Conservation (phyloP, 2,113 vertebrate genomes). For the Perccottus glenii region DNA sequence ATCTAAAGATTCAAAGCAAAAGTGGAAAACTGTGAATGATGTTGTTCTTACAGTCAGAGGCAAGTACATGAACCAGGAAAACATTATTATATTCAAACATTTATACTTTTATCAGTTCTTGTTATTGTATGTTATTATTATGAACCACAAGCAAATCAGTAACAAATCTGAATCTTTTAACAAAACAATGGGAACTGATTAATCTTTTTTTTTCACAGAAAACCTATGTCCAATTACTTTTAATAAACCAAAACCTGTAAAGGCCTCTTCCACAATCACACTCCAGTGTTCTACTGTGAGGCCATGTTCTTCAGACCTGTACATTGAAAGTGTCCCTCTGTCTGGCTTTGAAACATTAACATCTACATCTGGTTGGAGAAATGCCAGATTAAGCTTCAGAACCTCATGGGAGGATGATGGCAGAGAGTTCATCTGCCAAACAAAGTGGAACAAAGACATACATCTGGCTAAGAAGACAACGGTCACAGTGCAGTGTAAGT, state of each 20-base stretch:
- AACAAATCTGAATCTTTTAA: neutral
- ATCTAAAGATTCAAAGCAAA: fast-evolving
- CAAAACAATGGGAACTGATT: too few relatives aligned
- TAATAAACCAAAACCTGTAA: neutral
- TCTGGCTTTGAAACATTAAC: fast-evolving
- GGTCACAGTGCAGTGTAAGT: constrained; percentile 4
- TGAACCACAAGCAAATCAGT: neutral
- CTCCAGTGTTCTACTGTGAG: constrained; percentile 50
- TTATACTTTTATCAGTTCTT: too few relatives aligned
- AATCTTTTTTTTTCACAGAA: constrained; percentile 50
- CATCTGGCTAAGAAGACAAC: neutral
- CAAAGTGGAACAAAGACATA: neutral
- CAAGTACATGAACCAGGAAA: constrained; percentile 29
- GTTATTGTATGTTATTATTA: too few relatives aligned
- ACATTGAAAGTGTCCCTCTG: neutral
- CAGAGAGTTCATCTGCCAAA: constrained; percentile 51
- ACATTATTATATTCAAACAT: neutral
- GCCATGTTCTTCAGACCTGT: constrained; percentile 6
- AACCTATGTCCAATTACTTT: constrained; percentile 69
- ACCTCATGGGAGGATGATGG: constrained; percentile 50
- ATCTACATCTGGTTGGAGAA: too few relatives aligned
- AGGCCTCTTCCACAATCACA: fast-evolving
- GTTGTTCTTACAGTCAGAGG: constrained; percentile 44
- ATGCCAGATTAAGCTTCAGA: fast-evolving
- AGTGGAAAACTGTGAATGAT: neutral